Conservation (phyloP, 2,797 vertebrate genomes). For the Pseudochirops corinnae region DNA sequence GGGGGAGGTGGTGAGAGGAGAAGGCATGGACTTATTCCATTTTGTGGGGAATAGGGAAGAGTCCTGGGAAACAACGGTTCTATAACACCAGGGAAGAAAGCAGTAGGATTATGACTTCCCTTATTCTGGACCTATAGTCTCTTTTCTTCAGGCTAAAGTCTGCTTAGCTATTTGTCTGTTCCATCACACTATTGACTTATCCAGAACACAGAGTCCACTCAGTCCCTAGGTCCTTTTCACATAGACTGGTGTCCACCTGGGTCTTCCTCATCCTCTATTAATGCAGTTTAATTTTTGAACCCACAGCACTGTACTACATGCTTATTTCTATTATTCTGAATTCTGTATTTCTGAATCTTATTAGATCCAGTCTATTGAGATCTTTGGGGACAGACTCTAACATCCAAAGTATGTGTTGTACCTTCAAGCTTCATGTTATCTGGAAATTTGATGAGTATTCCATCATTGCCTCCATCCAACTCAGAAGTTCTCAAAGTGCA, state of each 20-base stretch:
- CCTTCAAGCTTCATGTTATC: neutral
- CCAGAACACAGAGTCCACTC: neutral
- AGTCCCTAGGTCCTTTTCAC: neutral
- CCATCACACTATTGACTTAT: neutral
- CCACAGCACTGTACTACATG: neutral
- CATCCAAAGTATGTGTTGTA: neutral
- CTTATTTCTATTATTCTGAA: neutral
- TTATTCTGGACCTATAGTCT: neutral
- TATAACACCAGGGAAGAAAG: neutral
- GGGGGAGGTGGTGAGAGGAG: neutral
- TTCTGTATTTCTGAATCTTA: neutral
- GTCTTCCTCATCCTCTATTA: neutral
- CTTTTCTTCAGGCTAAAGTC: neutral
- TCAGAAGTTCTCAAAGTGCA: neutral
- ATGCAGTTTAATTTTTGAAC: neutral
- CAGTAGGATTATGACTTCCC: neutral
- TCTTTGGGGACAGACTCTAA: neutral
- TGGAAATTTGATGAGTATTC: neutral
- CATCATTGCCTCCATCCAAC: neutral
- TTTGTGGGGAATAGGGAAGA: neutral
- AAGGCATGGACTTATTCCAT: fast-evolving
- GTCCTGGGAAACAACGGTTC: neutral
- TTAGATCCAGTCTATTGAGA: neutral
- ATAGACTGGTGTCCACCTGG: neutral
- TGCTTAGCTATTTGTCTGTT: neutral